Evolutionary conservation across 2,888 invertebrate species (phyloP), one percentile per base, ranked within the genome.

Genomic region (Platynereis dumerilii): DNA sequence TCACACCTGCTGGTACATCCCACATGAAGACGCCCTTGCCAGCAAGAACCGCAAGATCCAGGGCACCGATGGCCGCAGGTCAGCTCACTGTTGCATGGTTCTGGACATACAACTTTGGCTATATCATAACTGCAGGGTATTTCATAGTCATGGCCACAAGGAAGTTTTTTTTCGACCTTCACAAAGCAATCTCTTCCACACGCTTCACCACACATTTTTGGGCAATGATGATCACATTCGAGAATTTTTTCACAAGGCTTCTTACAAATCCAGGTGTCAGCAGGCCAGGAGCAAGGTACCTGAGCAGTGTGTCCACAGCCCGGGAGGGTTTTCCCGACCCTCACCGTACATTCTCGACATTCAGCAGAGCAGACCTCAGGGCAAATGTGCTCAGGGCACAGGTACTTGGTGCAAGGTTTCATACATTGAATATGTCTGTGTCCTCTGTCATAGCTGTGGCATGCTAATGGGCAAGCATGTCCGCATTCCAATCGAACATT

Each of bases 401-500:
- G 17, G 27, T 2, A 27, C 53, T 72, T 73, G 7, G n/a, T 45
- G 53, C 78, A 79, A 7, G 64, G 67, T 60, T 77, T 73, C 24
- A 26, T 69, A 60, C 73, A 73, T 64, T 80, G 80, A 26, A 86
- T 86, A 0, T 73, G 55, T 0, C 59, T 28, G 74, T 91, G 91
- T 0, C 86, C 81, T 27, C 84, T 80, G 71, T 90, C 89, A 58
- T 84, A 82, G 1, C 86, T 81, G 75, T 91, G 91, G 75, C 91
- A 91, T 17, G 87, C 74, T 44, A 84, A 82, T 0, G 80, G 80
- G 79, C 91, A 92, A 2, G 72, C 75, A 78, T 92, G 91, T 0
- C 88, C 89, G 77, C 91, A 92, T 0, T 72, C 63, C 55, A 90
- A 78, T 2, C 78, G 75, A 45, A 75, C 74, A 22, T 85, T 83